phyloP scores from a whole-genome alignment of 2,113 vertebrate species.

The Grammomys dolichurus region DNA sequence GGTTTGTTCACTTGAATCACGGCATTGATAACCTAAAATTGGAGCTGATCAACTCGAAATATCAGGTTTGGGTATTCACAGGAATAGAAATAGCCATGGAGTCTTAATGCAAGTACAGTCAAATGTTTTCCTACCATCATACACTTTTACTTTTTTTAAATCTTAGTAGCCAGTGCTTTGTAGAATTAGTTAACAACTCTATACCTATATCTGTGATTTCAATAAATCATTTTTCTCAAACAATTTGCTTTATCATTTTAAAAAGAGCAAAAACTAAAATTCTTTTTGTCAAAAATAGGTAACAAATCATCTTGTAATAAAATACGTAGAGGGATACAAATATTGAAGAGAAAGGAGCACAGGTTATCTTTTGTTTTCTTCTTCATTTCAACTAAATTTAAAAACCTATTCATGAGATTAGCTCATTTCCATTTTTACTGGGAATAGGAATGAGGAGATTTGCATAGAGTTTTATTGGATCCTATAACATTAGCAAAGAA shows the following conservation, averaged over 20 bases:
- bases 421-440: background rate
- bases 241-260: background rate
- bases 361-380: background rate
- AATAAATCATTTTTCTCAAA: background rate
- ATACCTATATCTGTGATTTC: background rate
- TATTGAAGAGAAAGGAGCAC: background rate
- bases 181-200: background rate
- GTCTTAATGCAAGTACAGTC: background rate
- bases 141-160: background rate
- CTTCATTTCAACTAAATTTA: background rate
- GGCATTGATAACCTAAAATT: background rate
- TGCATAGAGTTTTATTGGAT: background rate
- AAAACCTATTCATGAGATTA: background rate
- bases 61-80: background rate
- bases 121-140: background rate
- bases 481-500: background rate
- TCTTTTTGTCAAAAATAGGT: background rate
- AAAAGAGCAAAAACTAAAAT: background rate
- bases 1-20: background rate
- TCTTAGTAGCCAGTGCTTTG: background rate
- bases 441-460: background rate
- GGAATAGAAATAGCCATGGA: too few relatives aligned
- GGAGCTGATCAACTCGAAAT: background rate
- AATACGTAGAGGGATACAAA: background rate
- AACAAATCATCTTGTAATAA: background rate